Conservation (phyloP, 2,888 invertebrate genomes). For the Pecten maximus region DNA sequence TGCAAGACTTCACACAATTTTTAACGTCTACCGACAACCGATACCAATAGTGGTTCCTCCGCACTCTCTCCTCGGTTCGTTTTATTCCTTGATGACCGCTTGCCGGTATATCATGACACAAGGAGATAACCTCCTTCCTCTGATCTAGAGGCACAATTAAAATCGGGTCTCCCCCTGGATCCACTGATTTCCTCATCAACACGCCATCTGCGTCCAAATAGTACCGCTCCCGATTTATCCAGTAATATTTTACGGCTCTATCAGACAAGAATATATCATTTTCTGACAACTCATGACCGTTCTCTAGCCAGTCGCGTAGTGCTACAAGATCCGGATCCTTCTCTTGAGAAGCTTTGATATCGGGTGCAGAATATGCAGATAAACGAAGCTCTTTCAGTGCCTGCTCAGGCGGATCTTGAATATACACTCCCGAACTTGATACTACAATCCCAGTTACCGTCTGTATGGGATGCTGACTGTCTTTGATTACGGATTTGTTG, state of each 20-base stretch:
- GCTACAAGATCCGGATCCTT: conserved; percentile 41
- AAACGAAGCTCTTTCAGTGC: no score
- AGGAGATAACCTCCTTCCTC: conserved; percentile 38
- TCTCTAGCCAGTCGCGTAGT: conserved; percentile 27
- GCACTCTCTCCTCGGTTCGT: conserved; percentile 49
- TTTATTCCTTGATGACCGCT: conserved; percentile 52
- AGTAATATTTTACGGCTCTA: conserved; percentile 38
- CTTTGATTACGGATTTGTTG: no score
- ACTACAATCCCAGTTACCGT: no score
- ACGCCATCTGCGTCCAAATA: not conserved
- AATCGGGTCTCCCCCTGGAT: not conserved
- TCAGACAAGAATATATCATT: conserved; percentile 26
- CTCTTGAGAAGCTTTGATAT: no score
- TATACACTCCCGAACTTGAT: no score
- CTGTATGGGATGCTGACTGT: no score
- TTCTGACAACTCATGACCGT: conserved; percentile 7
- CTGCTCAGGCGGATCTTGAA: no score
- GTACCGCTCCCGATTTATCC: conserved; percentile 36
- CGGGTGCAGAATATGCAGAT: no score
- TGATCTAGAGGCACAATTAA: conserved; percentile 40
- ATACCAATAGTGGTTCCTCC: conserved; percentile 52
- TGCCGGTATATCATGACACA: conserved; percentile 49
- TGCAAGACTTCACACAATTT: conserved; percentile 43
- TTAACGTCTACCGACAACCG: conserved; percentile 39
- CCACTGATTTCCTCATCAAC: not conserved